These are phyloP conservation scores for Heloderma charlesbogerti DNA, from an alignment of 2,113 vertebrate species.

Conservation along the genomic window DNA sequence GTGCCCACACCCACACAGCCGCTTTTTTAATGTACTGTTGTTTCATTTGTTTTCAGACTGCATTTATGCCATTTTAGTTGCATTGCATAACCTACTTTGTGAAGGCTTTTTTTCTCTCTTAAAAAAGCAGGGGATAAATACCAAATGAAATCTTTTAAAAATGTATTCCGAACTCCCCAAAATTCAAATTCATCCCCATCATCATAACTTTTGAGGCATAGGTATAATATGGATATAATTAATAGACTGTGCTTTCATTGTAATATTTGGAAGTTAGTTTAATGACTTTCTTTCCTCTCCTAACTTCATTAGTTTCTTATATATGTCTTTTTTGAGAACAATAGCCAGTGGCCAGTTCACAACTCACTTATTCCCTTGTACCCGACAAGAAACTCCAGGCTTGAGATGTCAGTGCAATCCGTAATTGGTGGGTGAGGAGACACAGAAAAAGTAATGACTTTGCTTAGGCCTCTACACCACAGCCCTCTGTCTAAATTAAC, in stretches of 20 bases:
- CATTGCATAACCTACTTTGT: too few species aligned
- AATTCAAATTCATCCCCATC: neutral
- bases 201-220: neutral
- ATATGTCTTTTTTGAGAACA: neutral
- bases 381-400: neutral
- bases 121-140: too few species aligned
- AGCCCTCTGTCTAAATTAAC: fast-evolving
- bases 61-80: too few species aligned
- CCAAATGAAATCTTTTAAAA: too few species aligned
- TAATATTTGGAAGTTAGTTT: neutral
- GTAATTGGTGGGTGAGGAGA: conserved; percentile 16
- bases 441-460: conserved; percentile 4
- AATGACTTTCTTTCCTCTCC: neutral
- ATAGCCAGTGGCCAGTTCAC: conserved; percentile 22
- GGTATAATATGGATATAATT: too few species aligned
- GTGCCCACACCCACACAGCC: too few species aligned
- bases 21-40: too few species aligned
- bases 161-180: too few species aligned
- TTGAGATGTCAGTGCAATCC: neutral
- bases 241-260: neutral
- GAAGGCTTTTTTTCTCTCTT: too few species aligned
- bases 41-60: too few species aligned
- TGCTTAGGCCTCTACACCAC: neutral
- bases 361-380: conserved; percentile 16
- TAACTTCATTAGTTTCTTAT: neutral